A percentile compares a stretch with the other conserved stretches of the same genome.
These are phyloP conservation scores for Tridacna crocea DNA, from an alignment of 2,888 invertebrate species.

Conservation along the genomic window DNA sequence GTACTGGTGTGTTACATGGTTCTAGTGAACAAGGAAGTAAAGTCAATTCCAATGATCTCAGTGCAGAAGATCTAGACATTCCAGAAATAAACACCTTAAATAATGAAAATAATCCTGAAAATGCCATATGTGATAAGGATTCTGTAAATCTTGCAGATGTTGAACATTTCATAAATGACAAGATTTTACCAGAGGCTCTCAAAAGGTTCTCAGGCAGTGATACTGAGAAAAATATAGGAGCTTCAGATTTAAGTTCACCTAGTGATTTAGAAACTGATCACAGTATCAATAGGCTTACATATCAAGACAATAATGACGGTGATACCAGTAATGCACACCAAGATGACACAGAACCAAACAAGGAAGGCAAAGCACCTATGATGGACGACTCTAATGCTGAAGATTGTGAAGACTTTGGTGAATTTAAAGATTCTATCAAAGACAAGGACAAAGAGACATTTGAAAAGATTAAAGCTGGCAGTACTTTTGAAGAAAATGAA, in stretches of 20 bases:
- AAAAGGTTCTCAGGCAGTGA: neutral
- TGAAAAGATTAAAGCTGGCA: too few species aligned
- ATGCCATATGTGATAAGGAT: neutral
- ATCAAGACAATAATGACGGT: neutral
- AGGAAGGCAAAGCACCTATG: neutral
- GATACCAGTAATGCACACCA: neutral
- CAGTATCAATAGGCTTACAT: neutral
- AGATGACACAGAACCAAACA: neutral
- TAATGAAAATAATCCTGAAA: neutral
- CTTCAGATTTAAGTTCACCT: neutral
- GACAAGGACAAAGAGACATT: neutral
- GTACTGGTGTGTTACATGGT: neutral
- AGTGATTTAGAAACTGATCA: neutral
- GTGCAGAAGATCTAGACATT: neutral
- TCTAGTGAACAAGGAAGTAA: neutral
- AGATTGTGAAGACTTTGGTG: neutral
- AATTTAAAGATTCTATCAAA: neutral
- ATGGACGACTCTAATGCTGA: neutral
- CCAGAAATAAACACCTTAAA: conserved; percentile 1
- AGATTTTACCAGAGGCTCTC: conserved; percentile 12
- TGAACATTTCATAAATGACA: neutral
- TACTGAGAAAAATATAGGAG: neutral
- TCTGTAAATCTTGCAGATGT: neutral
- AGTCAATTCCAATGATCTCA: neutral
- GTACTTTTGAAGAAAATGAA: neutral